Conservation (phyloP, 1,140 invertebrate species). For the Drosophila lacertosa region DNA sequence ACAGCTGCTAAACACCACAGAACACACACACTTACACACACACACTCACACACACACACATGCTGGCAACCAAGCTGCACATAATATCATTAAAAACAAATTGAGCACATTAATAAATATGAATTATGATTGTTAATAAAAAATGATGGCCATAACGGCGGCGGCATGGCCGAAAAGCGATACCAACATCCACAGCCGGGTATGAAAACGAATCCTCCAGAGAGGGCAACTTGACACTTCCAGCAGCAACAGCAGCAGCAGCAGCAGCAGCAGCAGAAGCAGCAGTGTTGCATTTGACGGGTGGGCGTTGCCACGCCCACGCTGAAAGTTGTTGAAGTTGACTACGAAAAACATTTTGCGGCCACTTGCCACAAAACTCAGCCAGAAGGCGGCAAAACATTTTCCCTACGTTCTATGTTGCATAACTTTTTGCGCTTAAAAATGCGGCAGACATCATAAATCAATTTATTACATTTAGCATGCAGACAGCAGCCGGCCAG, state of each 20-base stretch:
- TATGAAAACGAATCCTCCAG: slow-evolving; percentile 13
- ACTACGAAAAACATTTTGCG: slow-evolving; percentile 35
- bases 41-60: background rate
- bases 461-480: slow-evolving; percentile 59
- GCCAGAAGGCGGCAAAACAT: slow-evolving; percentile 26
- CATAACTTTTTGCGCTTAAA: slow-evolving; percentile 67
- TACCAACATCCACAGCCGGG: slow-evolving; percentile 13
- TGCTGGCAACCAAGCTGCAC: slow-evolving; percentile 3
- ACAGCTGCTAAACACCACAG: slow-evolving; percentile 20
- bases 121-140: slow-evolving; percentile 77
- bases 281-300: slow-evolving; percentile 25
- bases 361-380: slow-evolving; percentile 44
- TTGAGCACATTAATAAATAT: slow-evolving; percentile 78
- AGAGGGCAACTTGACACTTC: slow-evolving; percentile 48
- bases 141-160: slow-evolving; percentile 47
- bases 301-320: slow-evolving; percentile 12
- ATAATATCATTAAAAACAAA: slow-evolving; percentile 77
- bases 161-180: slow-evolving; percentile 29
- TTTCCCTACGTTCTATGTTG: slow-evolving; percentile 56
- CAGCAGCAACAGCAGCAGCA: slow-evolving; percentile 23
- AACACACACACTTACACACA: background rate
- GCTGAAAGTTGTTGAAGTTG: slow-evolving; percentile 8
- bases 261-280: slow-evolving; percentile 10
- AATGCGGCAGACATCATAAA: slow-evolving; percentile 72
- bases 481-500: slow-evolving; percentile 27